phyloP scores from a whole-genome alignment of 2,113 vertebrate species.

The Bungarus multicinctus region DNA sequence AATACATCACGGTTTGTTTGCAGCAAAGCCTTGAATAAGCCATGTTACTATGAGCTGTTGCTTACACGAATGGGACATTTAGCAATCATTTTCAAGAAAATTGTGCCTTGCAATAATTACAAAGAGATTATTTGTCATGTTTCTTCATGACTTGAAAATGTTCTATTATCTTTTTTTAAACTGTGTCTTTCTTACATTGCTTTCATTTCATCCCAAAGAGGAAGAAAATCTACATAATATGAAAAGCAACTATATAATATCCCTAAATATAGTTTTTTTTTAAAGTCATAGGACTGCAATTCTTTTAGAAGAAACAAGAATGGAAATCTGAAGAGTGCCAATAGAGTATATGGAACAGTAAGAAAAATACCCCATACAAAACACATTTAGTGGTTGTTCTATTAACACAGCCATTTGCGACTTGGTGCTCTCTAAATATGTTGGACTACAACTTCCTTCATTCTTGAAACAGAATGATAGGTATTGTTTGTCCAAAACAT shows the following conservation, averaged over 20 bases:
- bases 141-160: not conserved
- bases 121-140: not conserved
- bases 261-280: not conserved
- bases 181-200: not conserved
- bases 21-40: not conserved
- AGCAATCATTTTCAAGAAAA: not conserved
- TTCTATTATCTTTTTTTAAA: not conserved
- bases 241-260: not conserved
- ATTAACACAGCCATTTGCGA: not conserved
- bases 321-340: not conserved
- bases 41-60: not conserved
- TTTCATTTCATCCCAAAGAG: not conserved
- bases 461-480: not conserved
- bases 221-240: not conserved
- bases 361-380: rapidly evolving
- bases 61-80: not conserved
- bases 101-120: not conserved
- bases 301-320: not conserved
- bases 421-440: not conserved
- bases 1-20: not conserved
- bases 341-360: not conserved
- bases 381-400: not conserved
- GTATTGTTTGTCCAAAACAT: not conserved
- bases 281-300: not conserved
- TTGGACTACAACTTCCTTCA: not conserved